These are phyloP conservation scores for Dreissena rostriformis DNA, from an alignment of 1,140 invertebrate species.

Conservation along the genomic window DNA sequence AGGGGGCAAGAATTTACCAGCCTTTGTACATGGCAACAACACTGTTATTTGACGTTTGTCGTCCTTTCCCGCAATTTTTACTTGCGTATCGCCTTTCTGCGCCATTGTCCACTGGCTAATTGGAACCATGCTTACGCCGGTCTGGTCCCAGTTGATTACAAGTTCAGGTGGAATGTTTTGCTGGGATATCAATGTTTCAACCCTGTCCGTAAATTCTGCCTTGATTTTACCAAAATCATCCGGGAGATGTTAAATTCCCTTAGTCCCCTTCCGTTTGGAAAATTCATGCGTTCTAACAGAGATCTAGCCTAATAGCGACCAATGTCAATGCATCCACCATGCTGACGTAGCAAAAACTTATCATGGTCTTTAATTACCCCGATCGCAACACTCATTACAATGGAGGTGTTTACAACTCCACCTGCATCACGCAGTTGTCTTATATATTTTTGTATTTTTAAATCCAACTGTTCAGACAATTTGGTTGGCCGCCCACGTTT, in stretches of 20 bases:
- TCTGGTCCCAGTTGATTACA: constrained; percentile 47
- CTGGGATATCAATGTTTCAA: not conserved
- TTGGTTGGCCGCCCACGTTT: constrained; percentile 33
- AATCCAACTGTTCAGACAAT: constrained; percentile 6
- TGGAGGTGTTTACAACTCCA: not conserved
- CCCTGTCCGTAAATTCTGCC: not conserved
- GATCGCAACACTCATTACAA: constrained; percentile 6
- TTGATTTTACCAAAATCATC: constrained; percentile 20
- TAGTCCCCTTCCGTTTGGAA: not conserved
- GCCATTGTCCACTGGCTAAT: constrained; percentile 17
- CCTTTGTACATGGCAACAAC: constrained; percentile 5
- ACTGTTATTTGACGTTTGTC: constrained; percentile 52
- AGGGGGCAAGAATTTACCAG: constrained; percentile 38
- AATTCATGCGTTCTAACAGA: not conserved
- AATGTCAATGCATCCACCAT: not conserved
- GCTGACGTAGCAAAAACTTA: not conserved
- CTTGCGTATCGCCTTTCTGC: constrained; percentile 21
- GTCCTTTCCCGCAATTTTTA: constrained; percentile 22
- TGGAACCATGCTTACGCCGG: constrained; percentile 44
- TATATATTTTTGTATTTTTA: constrained; percentile 25
- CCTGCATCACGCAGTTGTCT: not conserved
- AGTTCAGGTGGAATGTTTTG: constrained; percentile 12
- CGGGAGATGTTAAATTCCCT: constrained; percentile 12
- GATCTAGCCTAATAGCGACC: constrained; percentile 6
- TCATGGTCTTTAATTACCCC: constrained; percentile 11